Percentiles rank a stretch among this genome's conserved stretches.
These are phyloP conservation scores for Anhinga anhinga DNA, from an alignment of 2,113 vertebrate genomes.

Conservation along the genomic window DNA sequence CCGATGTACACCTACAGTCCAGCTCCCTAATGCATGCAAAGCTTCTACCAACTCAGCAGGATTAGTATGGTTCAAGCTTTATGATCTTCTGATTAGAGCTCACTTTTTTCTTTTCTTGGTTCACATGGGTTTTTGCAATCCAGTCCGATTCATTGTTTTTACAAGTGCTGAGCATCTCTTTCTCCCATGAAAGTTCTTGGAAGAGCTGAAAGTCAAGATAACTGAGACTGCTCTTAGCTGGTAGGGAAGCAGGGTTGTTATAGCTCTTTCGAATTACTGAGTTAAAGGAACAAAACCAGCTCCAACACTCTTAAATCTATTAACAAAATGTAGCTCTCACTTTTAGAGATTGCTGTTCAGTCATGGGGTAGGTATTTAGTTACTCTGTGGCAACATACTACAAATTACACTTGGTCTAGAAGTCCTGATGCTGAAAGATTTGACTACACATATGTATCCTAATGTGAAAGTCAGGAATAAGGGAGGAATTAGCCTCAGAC, in stretches of 20 bases:
- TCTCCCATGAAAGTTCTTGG: background rate
- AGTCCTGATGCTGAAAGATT: background rate
- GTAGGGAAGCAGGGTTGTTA: background rate
- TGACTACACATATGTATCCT: background rate
- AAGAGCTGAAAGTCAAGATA: background rate
- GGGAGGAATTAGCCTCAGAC: background rate
- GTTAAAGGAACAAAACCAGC: background rate
- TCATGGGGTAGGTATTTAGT: background rate
- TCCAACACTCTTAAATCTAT: background rate
- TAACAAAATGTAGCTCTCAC: background rate
- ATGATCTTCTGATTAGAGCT: background rate
- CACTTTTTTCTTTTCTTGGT: background rate
- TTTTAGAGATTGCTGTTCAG: background rate
- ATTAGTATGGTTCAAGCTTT: background rate
- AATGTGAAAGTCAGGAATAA: background rate
- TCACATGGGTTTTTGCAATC: background rate
- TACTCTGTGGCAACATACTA: background rate
- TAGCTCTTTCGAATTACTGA: background rate
- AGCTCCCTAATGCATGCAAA: background rate
- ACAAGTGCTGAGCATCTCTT: background rate
- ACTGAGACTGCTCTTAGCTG: background rate
- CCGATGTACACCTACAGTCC: background rate
- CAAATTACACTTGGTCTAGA: background rate
- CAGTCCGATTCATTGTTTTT: background rate
- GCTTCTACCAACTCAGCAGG: background rate